These are phyloP conservation scores for Polyodon spathula DNA, from an alignment of 2,113 vertebrate genomes.

Conservation along the genomic window DNA sequence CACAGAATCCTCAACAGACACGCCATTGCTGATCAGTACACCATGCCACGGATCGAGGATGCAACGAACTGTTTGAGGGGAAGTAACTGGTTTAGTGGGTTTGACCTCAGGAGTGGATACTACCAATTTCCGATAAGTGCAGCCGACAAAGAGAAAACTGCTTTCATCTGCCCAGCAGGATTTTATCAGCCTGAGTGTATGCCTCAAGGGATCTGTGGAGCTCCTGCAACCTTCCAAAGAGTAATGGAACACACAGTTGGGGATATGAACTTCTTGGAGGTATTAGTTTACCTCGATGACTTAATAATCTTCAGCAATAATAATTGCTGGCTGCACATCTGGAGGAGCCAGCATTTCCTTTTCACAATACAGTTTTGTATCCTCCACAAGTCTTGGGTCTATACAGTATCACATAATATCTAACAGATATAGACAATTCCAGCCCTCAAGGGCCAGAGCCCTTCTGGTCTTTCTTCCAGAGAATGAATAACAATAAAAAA, in stretches of 20 bases:
- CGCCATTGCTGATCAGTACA: too few relatives aligned
- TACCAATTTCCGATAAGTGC: slow-evolving; percentile 17
- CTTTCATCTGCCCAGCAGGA: slow-evolving; percentile 9
- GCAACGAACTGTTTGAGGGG: slow-evolving; percentile 11
- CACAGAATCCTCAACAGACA: too few relatives aligned
- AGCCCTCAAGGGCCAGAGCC: too few relatives aligned
- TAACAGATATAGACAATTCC: too few relatives aligned
- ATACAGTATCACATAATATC: too few relatives aligned
- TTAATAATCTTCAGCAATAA: neutral
- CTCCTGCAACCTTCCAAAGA: slow-evolving; percentile 15
- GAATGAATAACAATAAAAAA: too few relatives aligned
- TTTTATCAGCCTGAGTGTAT: too few relatives aligned
- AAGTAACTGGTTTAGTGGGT: slow-evolving; percentile 18
- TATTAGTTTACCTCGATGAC: slow-evolving; percentile 16
- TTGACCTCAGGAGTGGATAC: slow-evolving; percentile 13
- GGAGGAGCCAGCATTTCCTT: too few relatives aligned
- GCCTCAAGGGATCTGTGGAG: slow-evolving; percentile 9
- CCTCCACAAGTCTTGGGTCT: too few relatives aligned
- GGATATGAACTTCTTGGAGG: slow-evolving; percentile 16
- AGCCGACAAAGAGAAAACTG: slow-evolving; percentile 14
- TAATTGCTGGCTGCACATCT: too few relatives aligned
- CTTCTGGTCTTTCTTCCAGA: too few relatives aligned
- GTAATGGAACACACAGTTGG: slow-evolving; percentile 14
- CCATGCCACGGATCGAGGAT: neutral
- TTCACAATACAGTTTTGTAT: too few relatives aligned